Base-by-base conservation (phyloP, 1,140 invertebrate genomes). In the Sitophilus oryzae region DNA sequence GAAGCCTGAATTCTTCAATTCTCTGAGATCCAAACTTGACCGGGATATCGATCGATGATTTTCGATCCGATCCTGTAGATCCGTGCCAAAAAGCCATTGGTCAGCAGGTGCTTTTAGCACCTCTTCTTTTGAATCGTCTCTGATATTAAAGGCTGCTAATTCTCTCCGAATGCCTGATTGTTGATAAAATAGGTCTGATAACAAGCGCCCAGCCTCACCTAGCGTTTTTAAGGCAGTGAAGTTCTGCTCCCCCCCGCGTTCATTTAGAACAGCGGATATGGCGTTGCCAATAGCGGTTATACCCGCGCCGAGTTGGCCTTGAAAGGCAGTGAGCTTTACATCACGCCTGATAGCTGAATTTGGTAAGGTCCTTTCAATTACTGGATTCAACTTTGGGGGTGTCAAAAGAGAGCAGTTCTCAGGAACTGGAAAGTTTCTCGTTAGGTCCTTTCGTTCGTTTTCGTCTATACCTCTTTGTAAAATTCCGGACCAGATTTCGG, bases 401-500 rank as follows among this genome's bases (percentile, higher is more conserved):
- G 42, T 21, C 42, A 44, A 22, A n/a, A 20, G 19, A 22, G 1
- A 8, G 11, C 42, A 44, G 19, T 44, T 44, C 15, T 44, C 42
- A 8, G 42, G 42, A 21, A n/a, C 10, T 2, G 37, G 37, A 18
- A 40, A 40, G 9, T 18, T 40, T 8, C 11, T 18, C n/a, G 18
- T 40, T 40, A 40, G n/a, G 2, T n/a, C 37, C 15, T 40, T 9
- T 3, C 37, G 14, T 40, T 40, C 37, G 9, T 40, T 15, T 9
- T 40, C 37, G 15, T 15, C 37, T 1, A 40, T 2, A 8, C 37
- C 37, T 16, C 18, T 40, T 9, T 40, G 10, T 40, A 40, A 40
- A 40, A 40, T 40, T n/a, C n/a, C 37, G 6, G 37, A n/a, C 37
- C 37, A 40, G 8, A 40, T 40, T 40, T 40, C n/a, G 10, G n/a